Percentiles rank a stretch among this genome's conserved stretches.
These are phyloP conservation scores for Xestia xanthographa DNA, from an alignment of 2,888 invertebrate genomes.

Conservation along the genomic window DNA sequence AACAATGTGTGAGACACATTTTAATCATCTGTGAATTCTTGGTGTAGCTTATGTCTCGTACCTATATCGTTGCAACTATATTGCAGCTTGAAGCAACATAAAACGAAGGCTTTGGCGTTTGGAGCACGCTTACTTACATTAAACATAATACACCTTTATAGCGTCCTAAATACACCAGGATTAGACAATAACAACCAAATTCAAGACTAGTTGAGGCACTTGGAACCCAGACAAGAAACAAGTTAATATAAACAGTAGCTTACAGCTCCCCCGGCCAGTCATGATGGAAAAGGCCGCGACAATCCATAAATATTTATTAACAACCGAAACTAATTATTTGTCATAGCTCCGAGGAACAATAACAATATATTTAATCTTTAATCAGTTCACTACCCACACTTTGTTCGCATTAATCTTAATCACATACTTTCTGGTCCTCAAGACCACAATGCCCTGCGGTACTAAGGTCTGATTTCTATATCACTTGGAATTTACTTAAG, in stretches of 20 bases:
- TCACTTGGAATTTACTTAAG: constrained; percentile 57
- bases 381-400: constrained; percentile 68
- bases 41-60: not conserved
- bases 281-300: constrained; percentile 58
- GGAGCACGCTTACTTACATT: not conserved
- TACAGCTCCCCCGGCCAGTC: constrained; percentile 15
- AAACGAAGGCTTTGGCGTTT: too few species aligned
- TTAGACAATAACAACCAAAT: constrained; percentile 11
- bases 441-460: constrained; percentile 69
- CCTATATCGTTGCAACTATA: not conserved
- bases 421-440: constrained; percentile 66
- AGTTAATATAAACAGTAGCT: constrained; percentile 49
- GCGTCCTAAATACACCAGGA: constrained; percentile 19
- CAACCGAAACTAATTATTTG: constrained; percentile 64
- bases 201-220: constrained; percentile 20
- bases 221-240: constrained; percentile 16
- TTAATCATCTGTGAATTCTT: not conserved
- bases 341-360: constrained; percentile 64
- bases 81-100: not conserved
- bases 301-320: constrained; percentile 64
- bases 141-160: not conserved
- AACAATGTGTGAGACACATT: not conserved
- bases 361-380: constrained; percentile 64
- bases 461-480: constrained; percentile 58
- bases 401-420: constrained; percentile 69